phyloP scores from a whole-genome alignment of 2,888 invertebrate species.

The Mycogona germanica region DNA sequence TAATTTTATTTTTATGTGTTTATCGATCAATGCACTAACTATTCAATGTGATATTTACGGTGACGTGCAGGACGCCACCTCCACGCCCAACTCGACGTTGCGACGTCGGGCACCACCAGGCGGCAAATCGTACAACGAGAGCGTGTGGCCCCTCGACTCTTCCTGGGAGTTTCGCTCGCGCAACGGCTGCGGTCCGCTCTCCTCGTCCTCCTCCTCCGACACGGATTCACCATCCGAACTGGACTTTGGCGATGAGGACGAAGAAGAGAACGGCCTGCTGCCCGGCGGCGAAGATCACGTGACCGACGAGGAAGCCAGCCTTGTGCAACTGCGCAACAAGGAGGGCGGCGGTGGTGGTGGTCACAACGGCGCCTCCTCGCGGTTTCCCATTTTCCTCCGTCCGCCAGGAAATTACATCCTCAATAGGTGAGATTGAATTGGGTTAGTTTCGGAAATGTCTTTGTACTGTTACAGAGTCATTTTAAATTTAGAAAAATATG shows the following conservation, averaged over 20 bases:
- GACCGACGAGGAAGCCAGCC: slow-evolving; percentile 36
- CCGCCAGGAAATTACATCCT: slow-evolving; percentile 6
- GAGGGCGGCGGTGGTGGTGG: background rate
- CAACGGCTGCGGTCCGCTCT: slow-evolving; percentile 28
- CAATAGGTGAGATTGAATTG: too few species aligned
- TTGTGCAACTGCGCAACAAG: slow-evolving; percentile 14
- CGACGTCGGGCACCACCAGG: background rate
- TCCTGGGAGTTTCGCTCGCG: slow-evolving; percentile 80
- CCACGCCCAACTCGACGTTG: slow-evolving; percentile 8
- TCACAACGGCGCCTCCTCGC: background rate
- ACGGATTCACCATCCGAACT: slow-evolving; percentile 26
- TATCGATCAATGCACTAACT: too few species aligned
- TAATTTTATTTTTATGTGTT: too few species aligned
- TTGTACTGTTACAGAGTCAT: slow-evolving; percentile 25
- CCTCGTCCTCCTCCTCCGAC: too few species aligned
- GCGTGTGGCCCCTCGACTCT: slow-evolving; percentile 72
- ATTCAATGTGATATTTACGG: too few species aligned
- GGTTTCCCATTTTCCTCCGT: slow-evolving; percentile 3
- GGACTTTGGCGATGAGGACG: too few species aligned
- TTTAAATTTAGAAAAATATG: slow-evolving; percentile 21
- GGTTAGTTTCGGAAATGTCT: slow-evolving; percentile 20
- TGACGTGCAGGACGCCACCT: slow-evolving; percentile 22
- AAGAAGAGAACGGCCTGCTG: slow-evolving; percentile 38
- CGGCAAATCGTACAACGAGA: slow-evolving; percentile 35
- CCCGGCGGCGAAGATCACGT: too few species aligned